Evolutionary conservation across 2,888 invertebrate genomes (phyloP).

Genomic region (Apamea crenata): DNA sequence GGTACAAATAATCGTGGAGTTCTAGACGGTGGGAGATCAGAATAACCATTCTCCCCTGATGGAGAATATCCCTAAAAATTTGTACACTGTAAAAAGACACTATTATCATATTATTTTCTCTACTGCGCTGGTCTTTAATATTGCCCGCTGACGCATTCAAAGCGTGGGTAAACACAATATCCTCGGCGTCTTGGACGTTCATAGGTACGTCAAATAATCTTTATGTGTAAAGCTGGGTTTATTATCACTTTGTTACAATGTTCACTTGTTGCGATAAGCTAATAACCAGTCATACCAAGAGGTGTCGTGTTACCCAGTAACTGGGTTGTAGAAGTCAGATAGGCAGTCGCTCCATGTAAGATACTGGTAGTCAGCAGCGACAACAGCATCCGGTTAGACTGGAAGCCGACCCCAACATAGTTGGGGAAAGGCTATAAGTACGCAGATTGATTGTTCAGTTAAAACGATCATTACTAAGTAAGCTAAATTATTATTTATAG

Average conservation of each 20-base stretch:
- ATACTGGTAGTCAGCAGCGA: background rate
- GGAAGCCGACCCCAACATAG: background rate
- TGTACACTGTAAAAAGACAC: background rate
- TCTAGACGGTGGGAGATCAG: too few species aligned
- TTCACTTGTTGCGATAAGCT: slow-evolving; percentile 1
- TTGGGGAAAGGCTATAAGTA: background rate
- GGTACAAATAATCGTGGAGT: background rate
- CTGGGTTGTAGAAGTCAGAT: background rate
- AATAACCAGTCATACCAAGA: background rate
- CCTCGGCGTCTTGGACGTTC: background rate
- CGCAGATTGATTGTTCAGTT: background rate
- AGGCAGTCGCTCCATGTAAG: background rate
- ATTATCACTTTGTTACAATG: background rate
- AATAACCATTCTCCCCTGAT: background rate
- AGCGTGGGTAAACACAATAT: slow-evolving; percentile 38
- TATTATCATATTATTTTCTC: slow-evolving; percentile 5
- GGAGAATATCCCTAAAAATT: background rate
- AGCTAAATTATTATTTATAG: slow-evolving; percentile 20
- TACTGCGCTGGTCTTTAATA: slow-evolving; percentile 21
- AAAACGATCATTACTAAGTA: background rate
- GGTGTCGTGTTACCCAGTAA: background rate
- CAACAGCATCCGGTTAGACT: background rate
- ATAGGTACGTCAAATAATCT: slow-evolving; percentile 13
- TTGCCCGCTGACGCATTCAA: slow-evolving; percentile 24
- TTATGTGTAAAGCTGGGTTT: slow-evolving; percentile 17